Evolutionary conservation across 2,797 vertebrate genomes (phyloP).

Genomic region (Clarias laeviceps): DNA sequence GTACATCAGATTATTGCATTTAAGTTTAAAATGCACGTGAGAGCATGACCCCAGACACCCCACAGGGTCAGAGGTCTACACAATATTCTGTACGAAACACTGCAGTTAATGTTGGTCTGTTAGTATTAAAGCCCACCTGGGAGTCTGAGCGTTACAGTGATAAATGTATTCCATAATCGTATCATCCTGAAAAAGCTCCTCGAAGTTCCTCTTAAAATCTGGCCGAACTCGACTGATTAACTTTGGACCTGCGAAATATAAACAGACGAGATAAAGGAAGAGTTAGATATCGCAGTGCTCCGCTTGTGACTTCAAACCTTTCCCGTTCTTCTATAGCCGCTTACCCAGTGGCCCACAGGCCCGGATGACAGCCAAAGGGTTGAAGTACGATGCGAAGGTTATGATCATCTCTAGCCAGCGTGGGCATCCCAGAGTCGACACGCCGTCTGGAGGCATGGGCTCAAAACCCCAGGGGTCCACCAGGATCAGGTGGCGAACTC

Average conservation of each 20-base stretch:
- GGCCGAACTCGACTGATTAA: constrained; percentile 74
- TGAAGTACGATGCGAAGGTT: constrained; percentile 77
- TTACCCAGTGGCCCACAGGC: constrained; percentile 86
- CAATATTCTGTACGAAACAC: too few species aligned
- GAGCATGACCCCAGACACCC: too few species aligned
- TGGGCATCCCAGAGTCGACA: constrained; percentile 63
- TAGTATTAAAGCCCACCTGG: constrained; percentile 73
- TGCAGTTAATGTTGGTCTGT: too few species aligned
- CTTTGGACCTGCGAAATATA: constrained; percentile 30
- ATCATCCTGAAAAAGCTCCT: constrained; percentile 88
- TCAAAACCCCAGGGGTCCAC: constrained; percentile 90
- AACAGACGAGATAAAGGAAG: background rate
- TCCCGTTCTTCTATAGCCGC: background rate
- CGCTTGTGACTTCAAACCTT: background rate
- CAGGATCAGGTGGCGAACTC: constrained; percentile 88
- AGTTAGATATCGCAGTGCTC: background rate
- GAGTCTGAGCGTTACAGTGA: constrained; percentile 90
- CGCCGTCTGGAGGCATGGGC: constrained; percentile 50
- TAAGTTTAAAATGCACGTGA: too few species aligned
- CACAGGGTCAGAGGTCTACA: too few species aligned
- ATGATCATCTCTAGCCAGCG: constrained; percentile 75
- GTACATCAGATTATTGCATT: background rate
- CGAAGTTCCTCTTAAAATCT: constrained; percentile 88
- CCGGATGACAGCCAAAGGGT: constrained; percentile 85
- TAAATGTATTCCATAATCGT: constrained; percentile 93